Base-by-base conservation (phyloP, 2,888 invertebrate species). In the Tinea pellionella region DNA sequence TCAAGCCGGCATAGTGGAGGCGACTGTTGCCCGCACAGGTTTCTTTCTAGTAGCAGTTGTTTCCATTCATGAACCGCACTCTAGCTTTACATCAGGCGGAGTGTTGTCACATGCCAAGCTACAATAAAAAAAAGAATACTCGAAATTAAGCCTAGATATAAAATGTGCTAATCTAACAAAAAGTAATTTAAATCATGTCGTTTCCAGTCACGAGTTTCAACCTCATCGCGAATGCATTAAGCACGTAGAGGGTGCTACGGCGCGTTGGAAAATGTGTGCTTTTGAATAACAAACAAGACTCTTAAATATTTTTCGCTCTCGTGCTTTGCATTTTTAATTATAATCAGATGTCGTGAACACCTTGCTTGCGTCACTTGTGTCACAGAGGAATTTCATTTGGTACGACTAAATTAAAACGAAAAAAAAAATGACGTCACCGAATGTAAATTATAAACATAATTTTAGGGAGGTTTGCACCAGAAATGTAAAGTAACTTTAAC, bases 131-230 rank as follows among this genome's bases (percentile, higher is more conserved):
- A n/a, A n/a, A n/a, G 24, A 24, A 24, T 24, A 3, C 24, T 24
- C 24, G 24, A 24, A 24, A 24, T 24, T 24, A 24, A 24, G 24
- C 24, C n/a, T n/a, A 43, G 13, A 18, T 8, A 47, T 6, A 2
- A 47, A 47, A 13, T 47, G 37, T 37, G 37, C 41, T n/a, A 55
- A 3, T 18, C 19, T 24, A 24, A 24, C 55, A 55, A 41, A 59
- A 73, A 71, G 68, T 71, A 72, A 72, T 73, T 73, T 70, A 69
- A 70, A 67, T 68, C 66, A 64, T 68, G 69, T 70, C 71, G 66
- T 65, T 62, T 58, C 62, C 68, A 67, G 69, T 63, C 65, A 63
- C 67, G 64, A 60, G 61, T 61, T 65, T 62, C 64, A 63, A 67
- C 68, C 67, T 68, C 67, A 67, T 67, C 69, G 65, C 61, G 67